A percentile compares a stretch with the other conserved stretches of the same genome.
Conservation (phyloP, 2,797 vertebrate genomes). For the Corythornis leucogaster region DNA sequence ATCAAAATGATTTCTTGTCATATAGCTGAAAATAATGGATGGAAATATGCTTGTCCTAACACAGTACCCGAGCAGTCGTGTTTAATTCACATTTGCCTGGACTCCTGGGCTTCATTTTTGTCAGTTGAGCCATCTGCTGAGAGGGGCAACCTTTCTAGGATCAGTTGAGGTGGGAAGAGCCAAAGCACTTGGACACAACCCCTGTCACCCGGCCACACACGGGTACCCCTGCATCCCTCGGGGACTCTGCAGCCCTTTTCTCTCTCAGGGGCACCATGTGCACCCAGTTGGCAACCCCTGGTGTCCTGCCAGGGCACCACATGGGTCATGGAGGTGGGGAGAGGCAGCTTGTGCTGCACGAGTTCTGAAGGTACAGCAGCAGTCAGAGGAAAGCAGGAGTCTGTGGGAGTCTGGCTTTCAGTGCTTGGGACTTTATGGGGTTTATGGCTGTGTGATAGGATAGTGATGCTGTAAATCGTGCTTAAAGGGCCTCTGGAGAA, state of each 20-base stretch:
- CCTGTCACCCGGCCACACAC: fast-evolving
- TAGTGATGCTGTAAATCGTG: constrained; percentile 61
- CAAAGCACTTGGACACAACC: fast-evolving
- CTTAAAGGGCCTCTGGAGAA: constrained; percentile 42
- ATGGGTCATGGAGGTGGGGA: fast-evolving
- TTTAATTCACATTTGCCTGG: constrained; percentile 15
- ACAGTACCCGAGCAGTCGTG: not conserved
- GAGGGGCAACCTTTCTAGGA: not conserved
- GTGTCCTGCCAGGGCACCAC: not conserved
- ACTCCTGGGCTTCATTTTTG: not conserved
- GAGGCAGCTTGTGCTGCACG: fast-evolving
- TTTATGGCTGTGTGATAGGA: constrained; percentile 27
- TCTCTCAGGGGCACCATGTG: not conserved
- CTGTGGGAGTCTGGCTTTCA: constrained; percentile 5
- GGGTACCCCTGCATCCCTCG: not conserved
- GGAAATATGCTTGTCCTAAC: constrained; percentile 48
- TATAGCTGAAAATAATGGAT: constrained; percentile 42
- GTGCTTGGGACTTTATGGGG: constrained; percentile 24
- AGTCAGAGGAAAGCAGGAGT: not conserved
- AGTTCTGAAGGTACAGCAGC: not conserved
- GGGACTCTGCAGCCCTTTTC: not conserved
- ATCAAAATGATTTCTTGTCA: constrained; percentile 41
- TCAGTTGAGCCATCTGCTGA: not conserved
- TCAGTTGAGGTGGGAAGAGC: not conserved
- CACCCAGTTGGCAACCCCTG: not conserved